phyloP scores from a whole-genome alignment of 2,888 invertebrate species.

The Dermolepida albohirtum region DNA sequence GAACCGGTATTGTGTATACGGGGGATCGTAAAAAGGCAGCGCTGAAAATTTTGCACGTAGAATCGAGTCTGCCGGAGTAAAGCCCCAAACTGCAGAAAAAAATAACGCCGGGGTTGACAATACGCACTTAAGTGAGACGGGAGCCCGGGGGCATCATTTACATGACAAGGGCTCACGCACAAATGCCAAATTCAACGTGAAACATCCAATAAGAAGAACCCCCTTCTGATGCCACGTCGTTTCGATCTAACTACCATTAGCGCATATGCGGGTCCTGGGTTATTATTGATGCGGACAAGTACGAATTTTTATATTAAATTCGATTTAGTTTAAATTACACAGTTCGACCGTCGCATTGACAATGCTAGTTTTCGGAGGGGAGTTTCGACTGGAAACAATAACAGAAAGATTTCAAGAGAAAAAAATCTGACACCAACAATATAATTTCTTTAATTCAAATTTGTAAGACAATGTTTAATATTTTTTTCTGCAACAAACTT shows the following conservation, averaged over 20 bases:
- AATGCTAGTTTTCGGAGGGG: neutral
- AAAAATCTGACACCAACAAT: neutral
- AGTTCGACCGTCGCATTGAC: conserved; percentile 8
- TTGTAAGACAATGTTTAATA: neutral
- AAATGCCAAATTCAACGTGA: conserved; percentile 60
- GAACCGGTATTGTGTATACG: conserved; percentile 40
- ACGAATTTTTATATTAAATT: conserved; percentile 46
- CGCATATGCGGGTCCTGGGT: conserved; percentile 46
- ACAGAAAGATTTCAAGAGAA: neutral
- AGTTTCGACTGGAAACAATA: neutral
- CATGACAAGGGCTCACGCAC: conserved; percentile 67
- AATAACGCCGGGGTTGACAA: conserved; percentile 50
- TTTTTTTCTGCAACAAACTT: neutral
- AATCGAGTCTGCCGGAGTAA: conserved; percentile 23
- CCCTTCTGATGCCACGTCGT: conserved; percentile 46
- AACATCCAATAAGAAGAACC: conserved; percentile 59
- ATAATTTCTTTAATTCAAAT: too few relatives aligned
- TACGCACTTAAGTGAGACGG: conserved; percentile 53
- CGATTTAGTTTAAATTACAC: conserved; percentile 42
- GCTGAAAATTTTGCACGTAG: conserved; percentile 37
- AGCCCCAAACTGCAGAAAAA: conserved; percentile 36
- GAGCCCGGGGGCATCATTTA: conserved; percentile 70
- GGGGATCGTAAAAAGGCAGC: conserved; percentile 41
- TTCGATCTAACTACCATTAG: conserved; percentile 53
- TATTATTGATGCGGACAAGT: conserved; percentile 53